Evolutionary conservation across 2,797 vertebrate genomes (phyloP).

Genomic region (Astyanax mexicanus): DNA sequence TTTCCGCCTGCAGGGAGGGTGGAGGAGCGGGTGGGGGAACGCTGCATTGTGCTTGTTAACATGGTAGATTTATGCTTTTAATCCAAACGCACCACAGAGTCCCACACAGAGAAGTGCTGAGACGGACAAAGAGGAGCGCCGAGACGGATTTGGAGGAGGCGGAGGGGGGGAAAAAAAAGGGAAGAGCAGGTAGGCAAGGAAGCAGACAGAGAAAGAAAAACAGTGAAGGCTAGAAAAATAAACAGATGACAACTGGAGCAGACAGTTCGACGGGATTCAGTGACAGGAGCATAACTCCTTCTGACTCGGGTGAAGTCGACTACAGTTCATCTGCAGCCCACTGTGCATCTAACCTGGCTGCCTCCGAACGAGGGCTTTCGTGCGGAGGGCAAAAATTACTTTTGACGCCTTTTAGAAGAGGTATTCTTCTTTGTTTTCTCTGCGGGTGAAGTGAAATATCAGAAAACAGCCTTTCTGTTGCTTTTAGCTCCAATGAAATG

Average conservation of each 20-base stretch:
- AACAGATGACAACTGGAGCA: not conserved
- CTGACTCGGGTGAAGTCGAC: not conserved
- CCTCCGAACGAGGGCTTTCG: not conserved
- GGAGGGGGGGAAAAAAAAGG: not conserved
- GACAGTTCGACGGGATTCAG: not conserved
- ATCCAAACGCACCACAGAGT: constrained; percentile 1
- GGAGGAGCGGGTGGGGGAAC: not conserved
- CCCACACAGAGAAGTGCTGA: constrained; percentile 5
- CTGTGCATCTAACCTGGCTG: not conserved
- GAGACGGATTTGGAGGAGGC: constrained; percentile 8
- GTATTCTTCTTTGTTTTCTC: too few relatives aligned
- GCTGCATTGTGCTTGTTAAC: constrained; percentile 24
- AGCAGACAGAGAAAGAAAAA: constrained; percentile 8
- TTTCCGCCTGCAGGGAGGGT: not conserved
- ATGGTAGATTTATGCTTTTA: constrained; percentile 15
- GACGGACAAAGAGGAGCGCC: not conserved
- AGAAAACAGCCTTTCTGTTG: too few relatives aligned
- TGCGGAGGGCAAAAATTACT: not conserved
- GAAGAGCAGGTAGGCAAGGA: not conserved
- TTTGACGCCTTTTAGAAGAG: not conserved
- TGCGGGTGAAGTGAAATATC: too few relatives aligned
- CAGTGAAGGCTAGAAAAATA: constrained; percentile 14
- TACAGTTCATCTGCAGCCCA: not conserved
- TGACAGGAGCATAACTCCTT: not conserved
- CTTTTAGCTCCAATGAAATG: too few relatives aligned